Evolutionary conservation across 1,140 invertebrate species (phyloP).

Genomic region (Calliphora vicina): DNA sequence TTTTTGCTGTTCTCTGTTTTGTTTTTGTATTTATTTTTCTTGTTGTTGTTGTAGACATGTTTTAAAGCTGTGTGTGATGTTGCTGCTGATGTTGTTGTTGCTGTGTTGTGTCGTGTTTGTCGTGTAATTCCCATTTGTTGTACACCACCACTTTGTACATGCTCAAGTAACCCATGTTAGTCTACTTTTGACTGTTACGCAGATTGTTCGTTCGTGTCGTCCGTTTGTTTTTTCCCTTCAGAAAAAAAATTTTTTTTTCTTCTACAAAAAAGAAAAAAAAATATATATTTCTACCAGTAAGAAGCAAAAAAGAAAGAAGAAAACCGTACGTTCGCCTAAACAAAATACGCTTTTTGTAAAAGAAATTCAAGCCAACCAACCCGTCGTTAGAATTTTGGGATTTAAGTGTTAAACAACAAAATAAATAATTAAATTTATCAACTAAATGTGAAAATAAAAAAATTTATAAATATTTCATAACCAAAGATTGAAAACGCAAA

Average conservation of each 20-base stretch:
- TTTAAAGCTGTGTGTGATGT: constrained; percentile 45
- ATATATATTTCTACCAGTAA: background rate
- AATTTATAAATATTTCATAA: background rate
- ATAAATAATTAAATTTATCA: background rate
- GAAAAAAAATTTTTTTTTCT: background rate
- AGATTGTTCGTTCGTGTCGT: constrained; percentile 56
- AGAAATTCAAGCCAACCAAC: background rate
- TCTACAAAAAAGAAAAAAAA: background rate
- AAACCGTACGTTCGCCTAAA: background rate
- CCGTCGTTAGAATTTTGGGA: background rate
- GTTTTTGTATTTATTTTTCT: constrained; percentile 41
- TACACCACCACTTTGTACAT: constrained; percentile 61
- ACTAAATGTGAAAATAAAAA: background rate
- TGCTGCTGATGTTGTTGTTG: constrained; percentile 53
- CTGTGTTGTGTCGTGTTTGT: constrained; percentile 46
- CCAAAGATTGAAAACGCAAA: constrained; percentile 18
- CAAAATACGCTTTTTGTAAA: background rate
- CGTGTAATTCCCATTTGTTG: constrained; percentile 64
- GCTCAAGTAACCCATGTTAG: constrained; percentile 63
- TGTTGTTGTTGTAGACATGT: background rate
- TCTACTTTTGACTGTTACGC: constrained; percentile 64
- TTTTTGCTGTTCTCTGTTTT: constrained; percentile 46
- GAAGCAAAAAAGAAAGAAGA: background rate
- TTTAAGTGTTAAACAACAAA: background rate
- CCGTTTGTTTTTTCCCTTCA: constrained; percentile 42